Evolutionary conservation across 2,888 invertebrate genomes (phyloP), one percentile per base, ranked within the genome.

Genomic region (Pheosia gnoma): DNA sequence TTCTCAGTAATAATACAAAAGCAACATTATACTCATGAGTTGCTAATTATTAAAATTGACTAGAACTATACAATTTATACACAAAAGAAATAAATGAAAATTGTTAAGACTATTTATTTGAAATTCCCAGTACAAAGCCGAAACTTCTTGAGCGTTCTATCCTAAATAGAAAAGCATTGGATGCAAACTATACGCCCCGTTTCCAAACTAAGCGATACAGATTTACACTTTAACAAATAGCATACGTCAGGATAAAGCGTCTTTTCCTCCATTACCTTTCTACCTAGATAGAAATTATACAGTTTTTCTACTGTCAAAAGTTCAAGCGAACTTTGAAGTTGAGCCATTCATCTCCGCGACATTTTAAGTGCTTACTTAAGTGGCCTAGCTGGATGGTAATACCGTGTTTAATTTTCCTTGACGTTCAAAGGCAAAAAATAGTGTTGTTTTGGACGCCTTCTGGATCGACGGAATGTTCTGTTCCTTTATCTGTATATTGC

Each of bases 341-440:
- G 68, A 79, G 77, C 74, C 84, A 86, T 88, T 88, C 85, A 86
- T 88, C 85, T 85, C 79, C 64, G 75, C 77, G 87, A 88, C 88
- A 79, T 82, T 87, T 89, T 88, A 88, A 89, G 89, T 88, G 88
- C 86, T 83, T 78, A 79, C 81, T 82, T 78, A 80, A 84, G 86
- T 87, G 80, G 77, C 75, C 63, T 63, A 68, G 73, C 68, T 79
- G 72, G 82, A 83, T 83, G 83, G 79, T 78, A 74, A 80, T 84
- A 80, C 79, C 78, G 69, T 84, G 85, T 84, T 82, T 82, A 87
- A 88, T 84, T 82, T 83, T 75, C 65, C 39, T 57, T 59, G 43
- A 57, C 59, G 39, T 57, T 41, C 41, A 49, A 60, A 60, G 59
- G 41, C 37, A 52, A 39, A 59, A 58, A 60, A 13, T 9, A 39